Percentiles rank a stretch among this genome's conserved stretches.
phyloP scores from a whole-genome alignment of 2,113 vertebrate species.

The Bettongia penicillata region DNA sequence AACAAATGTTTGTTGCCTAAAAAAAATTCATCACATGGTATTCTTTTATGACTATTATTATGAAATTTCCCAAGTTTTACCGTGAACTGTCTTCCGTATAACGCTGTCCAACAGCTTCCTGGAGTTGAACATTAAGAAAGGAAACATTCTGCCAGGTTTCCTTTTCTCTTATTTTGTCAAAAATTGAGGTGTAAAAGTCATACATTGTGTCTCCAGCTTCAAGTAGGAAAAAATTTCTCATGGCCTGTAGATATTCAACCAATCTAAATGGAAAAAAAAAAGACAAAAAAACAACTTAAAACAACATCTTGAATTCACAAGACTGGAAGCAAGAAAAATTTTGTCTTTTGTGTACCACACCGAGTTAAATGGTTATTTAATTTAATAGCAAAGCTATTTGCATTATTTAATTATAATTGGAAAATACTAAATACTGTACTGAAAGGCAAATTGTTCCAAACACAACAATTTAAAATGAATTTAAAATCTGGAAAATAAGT shows the following conservation, averaged over 20 bases:
- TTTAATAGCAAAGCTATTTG: background rate
- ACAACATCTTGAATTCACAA: background rate
- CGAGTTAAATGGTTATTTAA: background rate
- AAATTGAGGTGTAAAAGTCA: conserved; percentile 98
- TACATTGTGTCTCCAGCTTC: conserved; percentile 99
- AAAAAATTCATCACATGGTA: background rate
- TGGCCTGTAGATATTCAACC: conserved; percentile 96
- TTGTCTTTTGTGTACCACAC: background rate
- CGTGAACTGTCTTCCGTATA: conserved; percentile 93
- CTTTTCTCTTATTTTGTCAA: conserved; percentile 97
- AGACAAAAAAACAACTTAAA: conserved; percentile 20
- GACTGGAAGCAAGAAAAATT: background rate
- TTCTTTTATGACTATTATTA: background rate
- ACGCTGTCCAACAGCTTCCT: conserved; percentile 96
- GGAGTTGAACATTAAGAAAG: conserved; percentile 95
- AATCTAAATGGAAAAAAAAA: conserved; percentile 83
- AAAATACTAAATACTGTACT: background rate
- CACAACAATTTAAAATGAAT: background rate
- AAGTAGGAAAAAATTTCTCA: conserved; percentile 98
- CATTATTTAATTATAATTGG: conserved; percentile 13
- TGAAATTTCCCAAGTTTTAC: conserved; percentile 79
- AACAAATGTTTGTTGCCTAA: background rate
- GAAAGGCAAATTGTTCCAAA: conserved; percentile 33
- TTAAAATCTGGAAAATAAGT: background rate
- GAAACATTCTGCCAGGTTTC: conserved; percentile 96